phyloP scores from a whole-genome alignment of 2,113 vertebrate genomes.

The Dermatemys mawii region DNA sequence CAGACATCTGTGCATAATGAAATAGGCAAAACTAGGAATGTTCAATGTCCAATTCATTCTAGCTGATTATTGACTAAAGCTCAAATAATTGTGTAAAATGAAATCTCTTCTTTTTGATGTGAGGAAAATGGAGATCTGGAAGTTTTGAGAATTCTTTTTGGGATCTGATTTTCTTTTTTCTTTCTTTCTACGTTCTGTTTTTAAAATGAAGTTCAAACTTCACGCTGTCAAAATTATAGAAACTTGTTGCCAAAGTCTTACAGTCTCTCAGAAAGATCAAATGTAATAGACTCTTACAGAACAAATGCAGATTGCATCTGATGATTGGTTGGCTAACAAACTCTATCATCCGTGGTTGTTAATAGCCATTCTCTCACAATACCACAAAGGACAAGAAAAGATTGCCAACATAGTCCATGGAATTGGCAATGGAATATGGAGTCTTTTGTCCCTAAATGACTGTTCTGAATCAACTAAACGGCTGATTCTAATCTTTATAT shows the following conservation, averaged over 20 bases:
- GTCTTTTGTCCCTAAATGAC: background rate
- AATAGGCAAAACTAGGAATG: slow-evolving; percentile 36
- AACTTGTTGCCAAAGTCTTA: background rate
- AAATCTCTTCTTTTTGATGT: background rate
- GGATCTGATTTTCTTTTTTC: background rate
- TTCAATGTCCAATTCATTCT: slow-evolving; percentile 3
- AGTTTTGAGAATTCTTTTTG: background rate
- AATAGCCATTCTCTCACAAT: background rate
- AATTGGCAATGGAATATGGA: background rate
- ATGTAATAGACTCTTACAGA: background rate
- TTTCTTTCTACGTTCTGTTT: background rate
- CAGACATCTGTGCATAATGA: slow-evolving; percentile 68
- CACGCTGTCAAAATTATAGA: background rate
- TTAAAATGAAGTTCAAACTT: background rate
- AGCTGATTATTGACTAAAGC: slow-evolving; percentile 2
- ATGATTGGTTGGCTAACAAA: background rate
- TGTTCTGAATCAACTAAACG: background rate
- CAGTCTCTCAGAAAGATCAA: background rate
- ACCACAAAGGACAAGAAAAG: background rate
- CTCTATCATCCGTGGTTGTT: background rate
- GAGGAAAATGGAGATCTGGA: background rate
- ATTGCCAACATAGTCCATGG: background rate
- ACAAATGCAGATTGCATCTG: background rate
- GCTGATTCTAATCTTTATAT: background rate
- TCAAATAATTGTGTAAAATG: background rate